Conservation (phyloP, 2,888 invertebrate species). For the Allophyes oxyacanthae region DNA sequence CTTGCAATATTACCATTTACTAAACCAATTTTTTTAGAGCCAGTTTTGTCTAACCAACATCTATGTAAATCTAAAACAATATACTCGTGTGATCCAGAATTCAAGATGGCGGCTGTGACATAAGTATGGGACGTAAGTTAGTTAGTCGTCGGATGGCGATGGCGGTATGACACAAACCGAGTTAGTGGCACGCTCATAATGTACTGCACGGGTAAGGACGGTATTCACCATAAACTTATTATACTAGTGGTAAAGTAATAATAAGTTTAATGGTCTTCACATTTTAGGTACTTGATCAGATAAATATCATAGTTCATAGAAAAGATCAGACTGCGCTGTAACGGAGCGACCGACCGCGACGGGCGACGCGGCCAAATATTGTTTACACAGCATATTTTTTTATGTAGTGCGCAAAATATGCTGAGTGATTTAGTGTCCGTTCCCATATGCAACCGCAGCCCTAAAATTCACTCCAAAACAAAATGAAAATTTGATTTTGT, state of each 20-base stretch:
- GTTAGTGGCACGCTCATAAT: conserved; percentile 19
- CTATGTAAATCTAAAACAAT: conserved; percentile 27
- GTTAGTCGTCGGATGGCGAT: conserved; percentile 13
- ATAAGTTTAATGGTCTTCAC: too few species aligned
- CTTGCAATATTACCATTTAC: too few species aligned
- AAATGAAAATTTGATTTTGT: too few species aligned
- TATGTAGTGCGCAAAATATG: too few species aligned
- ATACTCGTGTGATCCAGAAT: conserved; percentile 19
- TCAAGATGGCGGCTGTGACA: conserved; percentile 31
- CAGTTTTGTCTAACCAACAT: conserved; percentile 11
- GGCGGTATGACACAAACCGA: conserved; percentile 22
- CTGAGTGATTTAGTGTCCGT: too few species aligned
- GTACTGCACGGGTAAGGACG: conserved; percentile 4
- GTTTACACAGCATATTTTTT: too few species aligned
- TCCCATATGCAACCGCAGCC: too few species aligned
- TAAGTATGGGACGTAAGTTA: conserved; percentile 11
- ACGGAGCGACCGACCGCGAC: too few species aligned
- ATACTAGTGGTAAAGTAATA: too few species aligned
- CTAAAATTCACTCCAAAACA: too few species aligned
- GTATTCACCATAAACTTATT: conserved; percentile 21
- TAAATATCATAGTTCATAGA: background rate
- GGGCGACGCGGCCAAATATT: too few species aligned
- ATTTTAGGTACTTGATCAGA: background rate
- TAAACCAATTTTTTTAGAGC: background rate
- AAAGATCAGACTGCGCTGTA: too few species aligned